Conservation (phyloP, 1,140 invertebrate species). For the Nasonia longicornis region DNA sequence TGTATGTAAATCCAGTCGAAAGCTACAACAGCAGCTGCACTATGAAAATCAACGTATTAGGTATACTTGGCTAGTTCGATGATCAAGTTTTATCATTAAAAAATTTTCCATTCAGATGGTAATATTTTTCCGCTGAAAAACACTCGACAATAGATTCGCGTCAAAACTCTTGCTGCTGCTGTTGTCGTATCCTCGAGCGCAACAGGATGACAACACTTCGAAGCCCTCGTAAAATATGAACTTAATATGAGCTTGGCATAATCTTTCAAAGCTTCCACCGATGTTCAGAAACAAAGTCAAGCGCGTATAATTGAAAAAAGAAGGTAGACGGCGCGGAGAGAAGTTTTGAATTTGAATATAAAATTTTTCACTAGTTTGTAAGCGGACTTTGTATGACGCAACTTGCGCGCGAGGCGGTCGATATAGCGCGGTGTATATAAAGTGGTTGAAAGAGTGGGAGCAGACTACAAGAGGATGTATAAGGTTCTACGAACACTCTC, state of each 20-base stretch:
- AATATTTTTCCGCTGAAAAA: background rate
- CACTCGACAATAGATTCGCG: background rate
- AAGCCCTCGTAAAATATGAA: background rate
- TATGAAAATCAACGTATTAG: background rate
- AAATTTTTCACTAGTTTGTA: background rate
- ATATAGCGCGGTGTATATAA: background rate
- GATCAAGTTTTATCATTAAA: background rate
- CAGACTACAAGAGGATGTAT: background rate
- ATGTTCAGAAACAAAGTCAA: background rate
- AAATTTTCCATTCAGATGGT: background rate
- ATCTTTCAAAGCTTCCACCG: too few relatives aligned
- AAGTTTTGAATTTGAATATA: background rate
- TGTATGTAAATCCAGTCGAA: background rate
- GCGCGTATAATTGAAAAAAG: background rate
- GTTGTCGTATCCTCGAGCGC: background rate
- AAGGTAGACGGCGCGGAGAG: background rate
- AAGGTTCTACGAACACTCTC: constrained; percentile 1
- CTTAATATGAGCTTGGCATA: background rate
- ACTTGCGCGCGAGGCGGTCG: background rate
- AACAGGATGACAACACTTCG: background rate
- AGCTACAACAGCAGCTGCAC: background rate
- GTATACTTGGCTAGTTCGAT: background rate
- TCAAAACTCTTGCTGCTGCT: background rate
- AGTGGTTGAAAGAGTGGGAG: background rate
- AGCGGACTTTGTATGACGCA: background rate